Evolutionary conservation across 2,888 invertebrate genomes (phyloP), one percentile per base, ranked within the genome.

Genomic region (Lasioglossum zephyrum): DNA sequence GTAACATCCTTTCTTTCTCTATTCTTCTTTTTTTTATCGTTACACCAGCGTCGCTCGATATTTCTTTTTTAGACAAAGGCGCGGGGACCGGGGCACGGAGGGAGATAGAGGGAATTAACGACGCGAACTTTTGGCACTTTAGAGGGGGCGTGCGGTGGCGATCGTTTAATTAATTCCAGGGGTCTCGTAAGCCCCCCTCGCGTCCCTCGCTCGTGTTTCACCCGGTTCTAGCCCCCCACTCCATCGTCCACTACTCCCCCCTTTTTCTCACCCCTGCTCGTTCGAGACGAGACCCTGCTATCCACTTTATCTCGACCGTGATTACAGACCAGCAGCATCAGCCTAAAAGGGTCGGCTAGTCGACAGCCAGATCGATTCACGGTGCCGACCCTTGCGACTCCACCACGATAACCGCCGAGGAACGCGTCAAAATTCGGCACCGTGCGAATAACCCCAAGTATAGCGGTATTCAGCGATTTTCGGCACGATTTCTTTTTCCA

Each of bases 81-180:
- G 69, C 22, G 39, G 16, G 16, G 4, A 22, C 41, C 73, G 31
- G 26, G 2, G 2, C 36, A 57, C 26, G 73, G 22, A 22, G 63
- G 75, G 69, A 60, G 79, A 74, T 73, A 77, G 79, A 79, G 73
- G 75, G 88, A 84, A 86, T 88, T 90, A 90, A 89, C 90, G 80
- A 86, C 79, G 75, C 85, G 80, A 86, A 89, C 83, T 90, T 89
- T 87, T 70, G 88, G 87, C 85, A 66, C 80, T 82, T 69, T 73
- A 72, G 81, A 73, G 60, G 60, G 57, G 47, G 53, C 75, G 66
- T 39, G 80, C 73, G 75, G 77, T 72, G 72, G 81, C 85, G 84
- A 88, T 86, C 89, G 89, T 90, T 89, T 89, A 89, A 89, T 90
- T 90, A 90, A 90, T 90, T 90, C 86, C 85, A 57, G 79, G 80